A percentile compares a stretch with the other conserved stretches of the same genome.
These are phyloP conservation scores for Macrostomum cliftonense DNA, from an alignment of 2,888 invertebrate genomes.

Conservation along the genomic window DNA sequence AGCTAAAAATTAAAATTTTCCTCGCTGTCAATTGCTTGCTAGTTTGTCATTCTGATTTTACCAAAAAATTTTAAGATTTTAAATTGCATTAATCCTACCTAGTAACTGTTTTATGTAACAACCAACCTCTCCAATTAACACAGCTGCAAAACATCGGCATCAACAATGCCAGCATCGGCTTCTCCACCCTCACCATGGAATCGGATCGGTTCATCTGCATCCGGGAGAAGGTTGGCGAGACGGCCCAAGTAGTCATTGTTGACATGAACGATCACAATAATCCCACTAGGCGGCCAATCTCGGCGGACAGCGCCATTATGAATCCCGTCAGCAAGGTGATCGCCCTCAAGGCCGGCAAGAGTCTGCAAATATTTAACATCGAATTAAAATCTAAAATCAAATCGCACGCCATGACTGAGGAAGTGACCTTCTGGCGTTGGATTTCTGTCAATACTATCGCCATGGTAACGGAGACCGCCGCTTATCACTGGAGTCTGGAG, in stretches of 20 bases:
- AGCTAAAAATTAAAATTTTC: too few species aligned
- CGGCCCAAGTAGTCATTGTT: slow-evolving; percentile 90
- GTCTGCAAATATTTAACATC: slow-evolving; percentile 94
- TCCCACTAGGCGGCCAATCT: slow-evolving; percentile 83
- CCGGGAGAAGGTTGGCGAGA: slow-evolving; percentile 74
- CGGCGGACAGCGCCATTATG: slow-evolving; percentile 97
- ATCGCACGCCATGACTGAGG: slow-evolving; percentile 74
- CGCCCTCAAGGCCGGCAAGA: slow-evolving; percentile 87
- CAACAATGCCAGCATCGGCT: slow-evolving; percentile 83
- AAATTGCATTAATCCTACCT: too few species aligned
- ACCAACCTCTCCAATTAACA: too few species aligned
- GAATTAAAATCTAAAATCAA: slow-evolving; percentile 99
- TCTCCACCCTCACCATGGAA: slow-evolving; percentile 97
- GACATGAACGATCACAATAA: slow-evolving; percentile 86
- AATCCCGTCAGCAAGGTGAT: slow-evolving; percentile 97
- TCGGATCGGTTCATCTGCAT: slow-evolving; percentile 98
- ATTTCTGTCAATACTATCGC: slow-evolving; percentile 85
- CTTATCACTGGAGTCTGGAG: slow-evolving; percentile 97
- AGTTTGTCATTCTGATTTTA: too few species aligned
- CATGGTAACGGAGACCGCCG: slow-evolving; percentile 78
- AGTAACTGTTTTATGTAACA: too few species aligned
- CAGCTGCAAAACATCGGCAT: slow-evolving; percentile 95
- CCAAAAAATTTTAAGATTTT: too few species aligned
- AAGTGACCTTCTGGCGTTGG: slow-evolving; percentile 98
- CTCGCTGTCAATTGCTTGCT: too few species aligned